Base-by-base conservation (phyloP, 2,888 invertebrate genomes). In the Odontocerum albicorne region DNA sequence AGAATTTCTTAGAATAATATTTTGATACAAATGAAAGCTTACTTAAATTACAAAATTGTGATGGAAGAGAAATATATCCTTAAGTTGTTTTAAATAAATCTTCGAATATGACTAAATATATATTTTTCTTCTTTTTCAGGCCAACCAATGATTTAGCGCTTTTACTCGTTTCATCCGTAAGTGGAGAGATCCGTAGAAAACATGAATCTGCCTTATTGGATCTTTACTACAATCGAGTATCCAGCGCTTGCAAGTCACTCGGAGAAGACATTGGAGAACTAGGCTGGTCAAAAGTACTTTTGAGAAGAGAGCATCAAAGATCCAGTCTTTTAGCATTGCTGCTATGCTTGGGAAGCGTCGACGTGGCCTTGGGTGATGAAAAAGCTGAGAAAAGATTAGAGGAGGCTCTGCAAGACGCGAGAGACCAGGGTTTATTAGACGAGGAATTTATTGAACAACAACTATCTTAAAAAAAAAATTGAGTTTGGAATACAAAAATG, bases 71-170 rank as follows among this genome's bases (percentile, higher is more conserved):
- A n/a, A n/a, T n/a, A n/a, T n/a, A n/a, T n/a, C n/a, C n/a, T n/a
- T n/a, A n/a, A n/a, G n/a, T n/a, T n/a, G n/a, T n/a, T n/a, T n/a
- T n/a, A n/a, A n/a, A n/a, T n/a, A n/a, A n/a, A n/a, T n/a, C n/a
- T n/a, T n/a, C n/a, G n/a, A n/a, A n/a, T n/a, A n/a, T 7, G 12
- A 4, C 35, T 35, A 7, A 35, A 7, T 10, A 6, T 35, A n/a
- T 10, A 13, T 27, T 13, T 35, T 33, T 39, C 20, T 46, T 43
- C 36, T 13, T 17, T 62, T 63, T 20, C 42, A 67, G 80, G 64
- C 88, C 89, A 15, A 90, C 89, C 67, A 90, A 90, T 68, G 90
- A 90, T 66, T 78, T 90, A 6, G 90, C 90, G 0, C 71, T 89
- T 13, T 71, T 90, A 44, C 74, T 90, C 42, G 74, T 87, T 4